Evolutionary conservation across 2,888 invertebrate genomes (phyloP).

Genomic region (Polyommatus iphigenia): DNA sequence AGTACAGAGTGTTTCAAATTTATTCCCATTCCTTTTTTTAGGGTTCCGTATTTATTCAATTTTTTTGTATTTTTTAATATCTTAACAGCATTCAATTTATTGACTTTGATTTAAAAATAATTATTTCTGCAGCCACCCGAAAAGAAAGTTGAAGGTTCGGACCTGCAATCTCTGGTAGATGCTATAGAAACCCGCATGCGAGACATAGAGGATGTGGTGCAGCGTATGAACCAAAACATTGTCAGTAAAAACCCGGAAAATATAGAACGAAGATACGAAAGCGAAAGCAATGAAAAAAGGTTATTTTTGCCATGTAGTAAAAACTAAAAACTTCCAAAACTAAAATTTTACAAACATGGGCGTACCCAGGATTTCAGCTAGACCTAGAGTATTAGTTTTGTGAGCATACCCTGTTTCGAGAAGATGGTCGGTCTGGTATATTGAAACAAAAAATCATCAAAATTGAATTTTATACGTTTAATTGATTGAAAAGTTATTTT

Average conservation of each 20-base stretch:
- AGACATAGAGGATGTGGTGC: constrained; percentile 65
- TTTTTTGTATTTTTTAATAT: too few species aligned
- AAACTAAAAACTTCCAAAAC: neutral
- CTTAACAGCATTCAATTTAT: neutral
- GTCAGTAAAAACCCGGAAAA: constrained; percentile 48
- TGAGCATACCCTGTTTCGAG: neutral
- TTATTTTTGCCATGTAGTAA: neutral
- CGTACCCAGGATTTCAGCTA: too few species aligned
- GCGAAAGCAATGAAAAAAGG: constrained; percentile 39
- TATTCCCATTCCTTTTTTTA: too few species aligned
- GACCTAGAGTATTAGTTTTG: too few species aligned
- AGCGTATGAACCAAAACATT: constrained; percentile 68
- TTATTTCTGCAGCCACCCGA: constrained; percentile 43
- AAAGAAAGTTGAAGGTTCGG: constrained; percentile 48
- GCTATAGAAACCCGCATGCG: constrained; percentile 70
- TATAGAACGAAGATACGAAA: neutral
- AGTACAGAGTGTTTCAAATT: too few species aligned
- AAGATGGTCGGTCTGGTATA: too few species aligned
- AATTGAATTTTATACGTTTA: too few species aligned
- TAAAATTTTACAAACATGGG: neutral
- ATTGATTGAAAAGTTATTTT: too few species aligned
- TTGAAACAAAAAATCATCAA: too few species aligned
- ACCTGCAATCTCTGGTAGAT: constrained; percentile 65
- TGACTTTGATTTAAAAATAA: neutral
- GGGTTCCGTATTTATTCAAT: too few species aligned